Evolutionary conservation across 2,797 vertebrate species (phyloP), one percentile per base, ranked within the genome.

Genomic region (Morelia viridis): DNA sequence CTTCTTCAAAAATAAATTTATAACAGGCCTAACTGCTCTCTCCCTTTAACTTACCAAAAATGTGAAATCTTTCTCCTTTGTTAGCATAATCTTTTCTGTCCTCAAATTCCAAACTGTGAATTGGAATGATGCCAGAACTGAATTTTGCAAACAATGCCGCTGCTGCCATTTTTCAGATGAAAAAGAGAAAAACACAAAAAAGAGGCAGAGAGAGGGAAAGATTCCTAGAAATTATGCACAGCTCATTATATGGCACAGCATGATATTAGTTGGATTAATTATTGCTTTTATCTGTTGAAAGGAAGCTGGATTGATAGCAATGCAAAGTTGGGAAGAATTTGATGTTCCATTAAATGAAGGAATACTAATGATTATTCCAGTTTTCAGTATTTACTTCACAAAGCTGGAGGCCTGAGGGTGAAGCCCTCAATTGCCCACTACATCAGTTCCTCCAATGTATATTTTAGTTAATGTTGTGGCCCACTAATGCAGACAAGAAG

Each of bases 111-210:
- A 24, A 80, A 80, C 17, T 41, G 41, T 80, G 35, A 80, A 80
- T 80, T 80, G 71, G 8, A 46, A 22, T 9, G 19, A 80, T 24
- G 35, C 35, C 35, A 84, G 41, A 89, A 53, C 5, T 41, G 93
- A 94, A 31, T 71, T 91, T 94, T 89, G 94, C 88, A 94, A 97
- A 88, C 88, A 94, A 95, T 92, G 92, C 93, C 95, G 90, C 76
- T 92, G 91, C 91, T 57, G 71, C 71, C 71, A 5, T 91, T 96
- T 95, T 91, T 56, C 65, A 89, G 46, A 86, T 95, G 68, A 94
- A 93, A 85, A 71, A 56, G 61, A 12, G 92, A 94, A 15, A 92
- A 87, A 41, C 50, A 53, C 6, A 53, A 53, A 53, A 65, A 89
- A 95, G 94, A 96, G 85, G 93, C 62, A 90, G 89, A 92, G 4